Conservation (phyloP, 2,888 invertebrate genomes). For the Trypoxylon attenuatum region DNA sequence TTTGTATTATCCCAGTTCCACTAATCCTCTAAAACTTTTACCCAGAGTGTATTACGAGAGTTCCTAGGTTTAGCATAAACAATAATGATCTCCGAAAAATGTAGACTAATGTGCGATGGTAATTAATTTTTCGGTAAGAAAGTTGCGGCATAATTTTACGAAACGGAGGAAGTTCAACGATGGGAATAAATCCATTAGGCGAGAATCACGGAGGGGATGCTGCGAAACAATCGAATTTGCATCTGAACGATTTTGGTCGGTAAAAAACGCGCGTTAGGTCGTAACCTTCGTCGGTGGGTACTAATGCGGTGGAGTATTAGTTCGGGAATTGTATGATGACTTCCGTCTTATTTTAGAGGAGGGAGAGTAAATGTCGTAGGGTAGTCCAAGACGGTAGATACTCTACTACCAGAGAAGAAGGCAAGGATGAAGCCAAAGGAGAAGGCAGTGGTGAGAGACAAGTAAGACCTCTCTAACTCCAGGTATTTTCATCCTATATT, state of each 20-base stretch:
- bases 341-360: conserved; percentile 69
- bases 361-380: conserved; percentile 6
- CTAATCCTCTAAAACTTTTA: too few species aligned
- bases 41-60: too few species aligned
- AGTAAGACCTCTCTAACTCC: conserved; percentile 73
- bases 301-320: conserved; percentile 65
- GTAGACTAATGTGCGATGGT: too few species aligned
- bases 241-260: neutral
- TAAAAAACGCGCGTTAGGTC: neutral
- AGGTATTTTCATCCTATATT: conserved; percentile 75
- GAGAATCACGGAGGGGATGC: neutral
- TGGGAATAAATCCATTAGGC: neutral
- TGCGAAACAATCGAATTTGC: neutral
- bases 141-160: too few species aligned
- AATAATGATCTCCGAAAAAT: too few species aligned
- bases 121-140: too few species aligned
- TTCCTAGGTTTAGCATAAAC: too few species aligned
- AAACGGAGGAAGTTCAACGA: too few species aligned
- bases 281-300: conserved; percentile 16
- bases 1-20: too few species aligned
- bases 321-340: conserved; percentile 71
- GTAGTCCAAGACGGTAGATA: neutral
- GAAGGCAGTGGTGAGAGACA: conserved; percentile 39
- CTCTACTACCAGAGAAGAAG: neutral
- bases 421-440: conserved; percentile 23